phyloP scores from a whole-genome alignment of 2,888 invertebrate genomes.

The Lutraria lutraria region DNA sequence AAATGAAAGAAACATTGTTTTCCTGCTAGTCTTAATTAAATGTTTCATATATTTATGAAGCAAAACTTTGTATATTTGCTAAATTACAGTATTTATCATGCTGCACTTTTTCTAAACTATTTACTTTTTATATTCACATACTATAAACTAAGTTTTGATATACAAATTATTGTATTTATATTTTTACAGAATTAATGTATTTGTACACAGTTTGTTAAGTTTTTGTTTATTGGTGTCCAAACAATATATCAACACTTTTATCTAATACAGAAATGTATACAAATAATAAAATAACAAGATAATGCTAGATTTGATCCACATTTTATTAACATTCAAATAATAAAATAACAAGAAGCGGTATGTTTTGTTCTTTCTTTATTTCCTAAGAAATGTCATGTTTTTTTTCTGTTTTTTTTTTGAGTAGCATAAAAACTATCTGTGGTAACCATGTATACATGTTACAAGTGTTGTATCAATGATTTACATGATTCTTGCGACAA shows the following conservation, averaged over 20 bases:
- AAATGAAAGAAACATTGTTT: neutral
- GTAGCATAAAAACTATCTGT: too few species aligned
- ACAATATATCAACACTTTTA: too few species aligned
- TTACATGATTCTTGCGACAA: too few species aligned
- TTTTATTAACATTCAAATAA: conserved; percentile 4
- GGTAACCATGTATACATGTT: too few species aligned
- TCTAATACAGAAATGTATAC: neutral
- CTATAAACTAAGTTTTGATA: too few species aligned
- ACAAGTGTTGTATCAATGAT: too few species aligned
- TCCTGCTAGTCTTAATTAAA: neutral
- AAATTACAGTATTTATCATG: too few species aligned
- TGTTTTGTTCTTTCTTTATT: neutral
- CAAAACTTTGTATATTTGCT: neutral
- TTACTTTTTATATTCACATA: neutral
- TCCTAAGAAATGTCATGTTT: neutral
- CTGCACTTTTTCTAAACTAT: neutral
- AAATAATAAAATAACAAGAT: neutral
- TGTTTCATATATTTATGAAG: neutral
- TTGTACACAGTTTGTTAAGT: neutral
- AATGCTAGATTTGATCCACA: neutral
- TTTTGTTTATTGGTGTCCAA: neutral
- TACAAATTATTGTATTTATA: neutral
- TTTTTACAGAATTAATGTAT: neutral
- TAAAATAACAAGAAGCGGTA: neutral
- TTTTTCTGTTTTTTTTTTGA: too few species aligned